Conservation (phyloP, 2,113 vertebrate genomes). For the Hippocampus mohnikei region DNA sequence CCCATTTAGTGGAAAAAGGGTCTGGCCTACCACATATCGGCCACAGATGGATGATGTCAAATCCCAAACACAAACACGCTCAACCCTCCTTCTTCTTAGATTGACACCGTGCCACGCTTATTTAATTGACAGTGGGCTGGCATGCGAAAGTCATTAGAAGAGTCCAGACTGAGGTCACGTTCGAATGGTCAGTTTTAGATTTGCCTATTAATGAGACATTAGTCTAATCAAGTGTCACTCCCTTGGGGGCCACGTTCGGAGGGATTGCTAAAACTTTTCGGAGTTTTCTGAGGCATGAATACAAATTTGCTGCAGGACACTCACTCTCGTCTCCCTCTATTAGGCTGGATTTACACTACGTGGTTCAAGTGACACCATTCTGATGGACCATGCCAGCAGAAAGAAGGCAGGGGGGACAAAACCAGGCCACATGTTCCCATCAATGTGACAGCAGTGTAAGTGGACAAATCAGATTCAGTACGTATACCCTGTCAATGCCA, state of each 20-base stretch:
- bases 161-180: slow-evolving; percentile 47
- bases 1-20: slow-evolving; percentile 52
- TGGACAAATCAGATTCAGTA: not conserved
- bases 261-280: slow-evolving; percentile 3
- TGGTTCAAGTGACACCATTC: slow-evolving; percentile 5
- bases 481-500: not conserved
- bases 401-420: not conserved
- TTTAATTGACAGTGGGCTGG: slow-evolving; percentile 33
- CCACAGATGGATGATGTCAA: slow-evolving; percentile 58
- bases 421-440: not conserved
- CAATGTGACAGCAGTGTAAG: not conserved
- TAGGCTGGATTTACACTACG: not conserved
- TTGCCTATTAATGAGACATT: slow-evolving; percentile 64
- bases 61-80: slow-evolving; percentile 51
- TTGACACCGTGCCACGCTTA: slow-evolving; percentile 20
- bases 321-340: not conserved
- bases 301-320: slow-evolving; percentile 3
- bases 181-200: slow-evolving; percentile 54
- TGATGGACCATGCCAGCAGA: not conserved
- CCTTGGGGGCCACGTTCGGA: slow-evolving; percentile 34
- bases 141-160: slow-evolving; percentile 46
- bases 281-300: slow-evolving; percentile 17
- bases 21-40: slow-evolving; percentile 48
- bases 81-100: slow-evolving; percentile 35
- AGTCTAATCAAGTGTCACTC: slow-evolving; percentile 58